A percentile compares a stretch with the other conserved stretches of the same genome.
Evolutionary conservation across 2,113 vertebrate species (phyloP).

Genomic region (Festucalex cinctus): DNA sequence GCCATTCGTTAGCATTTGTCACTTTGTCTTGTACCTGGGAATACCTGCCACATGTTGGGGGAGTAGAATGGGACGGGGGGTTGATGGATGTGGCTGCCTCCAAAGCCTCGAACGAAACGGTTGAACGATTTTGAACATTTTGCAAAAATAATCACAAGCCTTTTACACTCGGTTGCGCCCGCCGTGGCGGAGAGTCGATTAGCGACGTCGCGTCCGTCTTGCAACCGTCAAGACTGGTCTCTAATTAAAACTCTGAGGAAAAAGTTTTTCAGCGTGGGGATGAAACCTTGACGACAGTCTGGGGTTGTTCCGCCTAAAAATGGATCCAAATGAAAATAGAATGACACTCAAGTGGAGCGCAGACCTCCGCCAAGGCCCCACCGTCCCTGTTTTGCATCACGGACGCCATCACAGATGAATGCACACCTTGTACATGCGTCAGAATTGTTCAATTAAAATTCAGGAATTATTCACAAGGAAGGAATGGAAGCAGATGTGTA

Average conservation of each 20-base stretch:
- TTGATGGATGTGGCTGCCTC: constrained; percentile 46
- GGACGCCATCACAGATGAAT: not conserved
- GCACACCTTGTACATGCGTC: not conserved
- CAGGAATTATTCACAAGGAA: not conserved
- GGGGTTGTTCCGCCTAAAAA: constrained; percentile 19
- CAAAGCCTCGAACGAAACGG: constrained; percentile 27
- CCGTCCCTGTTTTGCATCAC: not conserved
- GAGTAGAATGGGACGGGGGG: not conserved
- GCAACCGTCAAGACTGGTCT: constrained; percentile 18
- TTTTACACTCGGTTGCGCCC: not conserved
- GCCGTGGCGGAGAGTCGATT: not conserved
- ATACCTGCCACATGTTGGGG: constrained; percentile 45
- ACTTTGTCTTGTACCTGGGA: constrained; percentile 44
- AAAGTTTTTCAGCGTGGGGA: constrained; percentile 12
- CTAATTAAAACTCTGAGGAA: constrained; percentile 50
- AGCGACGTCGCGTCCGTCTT: not conserved
- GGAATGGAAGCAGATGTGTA: no score
- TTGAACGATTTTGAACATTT: constrained; percentile 39
- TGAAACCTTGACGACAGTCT: constrained; percentile 14
- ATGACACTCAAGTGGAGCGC: not conserved
- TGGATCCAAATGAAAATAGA: not conserved
- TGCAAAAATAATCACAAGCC: constrained; percentile 4
- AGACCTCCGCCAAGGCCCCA: not conserved
- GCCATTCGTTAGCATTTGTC: constrained; percentile 47
- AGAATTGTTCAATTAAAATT: not conserved